A percentile compares a stretch with the other conserved stretches of the same genome.
These are phyloP conservation scores for Pharmacophagus antenor DNA, from an alignment of 2,888 invertebrate species.

Conservation along the genomic window DNA sequence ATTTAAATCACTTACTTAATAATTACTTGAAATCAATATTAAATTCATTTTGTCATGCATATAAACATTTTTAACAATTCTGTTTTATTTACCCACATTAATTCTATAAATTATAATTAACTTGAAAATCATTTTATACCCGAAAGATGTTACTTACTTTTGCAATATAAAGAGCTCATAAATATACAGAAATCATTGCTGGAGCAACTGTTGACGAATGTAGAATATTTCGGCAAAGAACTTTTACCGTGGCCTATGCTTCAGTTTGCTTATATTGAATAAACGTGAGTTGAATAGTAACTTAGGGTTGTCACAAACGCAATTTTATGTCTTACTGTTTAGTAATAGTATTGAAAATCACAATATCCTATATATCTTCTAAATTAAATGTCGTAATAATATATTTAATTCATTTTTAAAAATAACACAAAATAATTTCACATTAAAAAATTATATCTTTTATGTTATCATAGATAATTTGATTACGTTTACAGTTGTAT, in stretches of 20 bases:
- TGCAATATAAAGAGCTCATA: conserved; percentile 28
- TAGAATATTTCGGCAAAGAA: conserved; percentile 73
- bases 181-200: conserved; percentile 51
- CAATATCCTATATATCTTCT: not conserved
- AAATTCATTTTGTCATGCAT: not conserved
- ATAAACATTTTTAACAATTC: not conserved
- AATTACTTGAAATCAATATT: not conserved
- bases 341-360: not conserved
- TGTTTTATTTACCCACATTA: no score
- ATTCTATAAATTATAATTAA: not conserved
- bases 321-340: not conserved
- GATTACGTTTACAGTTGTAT: no score
- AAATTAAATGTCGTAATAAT: not conserved
- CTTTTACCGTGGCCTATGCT: conserved; percentile 71
- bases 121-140: not conserved
- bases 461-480: no score
- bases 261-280: conserved; percentile 81
- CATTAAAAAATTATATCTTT: no score
- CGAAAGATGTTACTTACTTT: conserved; percentile 12
- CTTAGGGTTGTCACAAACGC: conserved; percentile 57
- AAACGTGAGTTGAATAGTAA: conserved; percentile 79
- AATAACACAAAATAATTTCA: no score
- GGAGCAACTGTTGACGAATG: conserved; percentile 65
- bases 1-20: no score
- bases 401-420: no score